Conservation (phyloP, 2,113 vertebrate species). For the Tragelaphus strepsiceros region DNA sequence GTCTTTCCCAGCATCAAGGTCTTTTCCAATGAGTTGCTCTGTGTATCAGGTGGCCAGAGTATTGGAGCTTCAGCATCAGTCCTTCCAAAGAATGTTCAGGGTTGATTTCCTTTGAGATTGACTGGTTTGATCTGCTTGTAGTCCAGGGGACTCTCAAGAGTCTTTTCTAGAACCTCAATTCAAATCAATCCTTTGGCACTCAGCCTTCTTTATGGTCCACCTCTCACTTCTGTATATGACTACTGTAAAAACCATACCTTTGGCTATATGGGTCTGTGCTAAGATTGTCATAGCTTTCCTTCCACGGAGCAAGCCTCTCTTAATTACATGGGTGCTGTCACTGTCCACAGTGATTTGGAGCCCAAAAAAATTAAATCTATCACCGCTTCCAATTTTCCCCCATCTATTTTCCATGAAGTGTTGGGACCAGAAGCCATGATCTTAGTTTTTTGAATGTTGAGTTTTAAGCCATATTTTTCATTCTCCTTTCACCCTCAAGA, state of each 20-base stretch:
- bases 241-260: background rate
- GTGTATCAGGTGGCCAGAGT: background rate
- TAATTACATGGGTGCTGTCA: background rate
- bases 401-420: background rate
- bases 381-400: background rate
- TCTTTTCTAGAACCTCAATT: background rate
- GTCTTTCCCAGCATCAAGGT: background rate
- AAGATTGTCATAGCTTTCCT: background rate
- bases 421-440: background rate
- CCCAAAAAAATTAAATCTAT: background rate
- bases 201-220: background rate
- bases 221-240: background rate
- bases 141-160: background rate
- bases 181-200: background rate
- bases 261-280: background rate
- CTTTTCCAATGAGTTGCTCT: background rate
- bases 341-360: background rate
- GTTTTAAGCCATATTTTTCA: background rate
- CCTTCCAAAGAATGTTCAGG: background rate
- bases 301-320: background rate
- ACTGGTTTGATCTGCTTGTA: background rate
- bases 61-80: background rate
- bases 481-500: background rate
- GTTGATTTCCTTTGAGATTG: background rate
- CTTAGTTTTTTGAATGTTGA: background rate